Base-by-base conservation (phyloP, 53 echinoderm and acorn worm species). In the Mesocentrotus franciscanus region DNA sequence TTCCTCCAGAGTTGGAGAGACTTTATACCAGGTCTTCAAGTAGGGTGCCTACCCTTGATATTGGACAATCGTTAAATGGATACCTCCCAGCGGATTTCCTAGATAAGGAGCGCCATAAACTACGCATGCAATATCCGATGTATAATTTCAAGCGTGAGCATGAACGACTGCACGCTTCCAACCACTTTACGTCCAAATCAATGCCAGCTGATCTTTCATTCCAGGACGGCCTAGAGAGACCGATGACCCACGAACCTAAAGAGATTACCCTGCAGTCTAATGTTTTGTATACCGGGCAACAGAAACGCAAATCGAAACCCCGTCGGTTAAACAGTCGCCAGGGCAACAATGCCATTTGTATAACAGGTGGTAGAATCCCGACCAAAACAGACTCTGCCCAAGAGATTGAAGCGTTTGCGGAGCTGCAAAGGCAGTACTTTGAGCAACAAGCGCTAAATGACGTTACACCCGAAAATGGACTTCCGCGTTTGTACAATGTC, bases 71-170 rank as follows among this genome's bases (percentile, higher is more conserved):
- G 20, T 93, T 97, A 0, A 91, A 90, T 36, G 91, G 95, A 42
- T 72, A 78, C 14, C 85, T 98, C 35, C 97, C 98, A 35, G 91
- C 95, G 1, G 96, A 97, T 79, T 98, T 97, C 85, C 90, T 97
- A 18, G 91, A 96, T 7, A 89, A 92, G 60, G 96, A 97, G 6
- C 93, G 85, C 70, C 90, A 97, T 26, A 89, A 96, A 58, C 96
- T 97, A 16, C 90, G 97, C 92, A 91, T 71, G 56, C 72, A 97
- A 30, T 98, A 98, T 89, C 98, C 98, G 0, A 98, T 98, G 98
- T 97, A 96, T 92, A 96, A 97, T 90, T 97, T 81, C 92, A 96
- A 95, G 85, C 78, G 97, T 1, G 85, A 96, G 35, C 93, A 95
- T 17, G 96, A 97, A 66, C 57, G 66, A 76, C 92, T 24, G 16